phyloP scores from a whole-genome alignment of 2,888 invertebrate genomes.

The Zygogramma bicolorata region DNA sequence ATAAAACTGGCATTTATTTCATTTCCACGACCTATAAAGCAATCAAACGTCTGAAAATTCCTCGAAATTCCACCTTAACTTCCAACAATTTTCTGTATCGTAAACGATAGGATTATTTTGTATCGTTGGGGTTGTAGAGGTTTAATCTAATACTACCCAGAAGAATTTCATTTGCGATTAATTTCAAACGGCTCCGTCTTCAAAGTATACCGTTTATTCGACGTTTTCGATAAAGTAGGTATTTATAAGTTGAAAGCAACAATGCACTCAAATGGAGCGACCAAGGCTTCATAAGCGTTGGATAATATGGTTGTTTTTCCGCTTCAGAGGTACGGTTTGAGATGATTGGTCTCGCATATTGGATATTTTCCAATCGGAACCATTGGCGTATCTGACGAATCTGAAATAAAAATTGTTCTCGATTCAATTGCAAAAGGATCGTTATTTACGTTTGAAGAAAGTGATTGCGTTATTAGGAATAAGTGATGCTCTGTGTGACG shows the following conservation, averaged over 20 bases:
- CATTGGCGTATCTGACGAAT: constrained; percentile 31
- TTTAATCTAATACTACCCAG: constrained; percentile 57
- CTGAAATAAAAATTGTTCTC: too few relatives aligned
- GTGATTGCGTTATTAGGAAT: too few relatives aligned
- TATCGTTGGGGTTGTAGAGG: constrained; percentile 35
- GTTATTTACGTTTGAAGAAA: too few relatives aligned
- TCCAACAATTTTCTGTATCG: neutral
- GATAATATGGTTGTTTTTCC: constrained; percentile 66
- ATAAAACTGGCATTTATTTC: neutral
- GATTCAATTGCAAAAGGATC: too few relatives aligned
- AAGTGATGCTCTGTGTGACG: too few relatives aligned
- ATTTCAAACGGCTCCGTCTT: constrained; percentile 59
- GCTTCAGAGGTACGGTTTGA: constrained; percentile 59
- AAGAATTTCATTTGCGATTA: constrained; percentile 65
- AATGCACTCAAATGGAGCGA: constrained; percentile 59
- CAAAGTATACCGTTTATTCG: constrained; percentile 47
- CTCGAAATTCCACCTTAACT: neutral
- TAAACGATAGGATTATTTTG: neutral
- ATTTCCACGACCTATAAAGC: neutral
- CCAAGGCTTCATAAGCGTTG: constrained; percentile 58
- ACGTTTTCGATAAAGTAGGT: constrained; percentile 51
- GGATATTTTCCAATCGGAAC: constrained; percentile 57
- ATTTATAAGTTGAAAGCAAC: constrained; percentile 58
- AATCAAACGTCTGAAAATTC: neutral
- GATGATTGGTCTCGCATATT: constrained; percentile 64